Evolutionary conservation across 2,888 invertebrate genomes (phyloP).

Genomic region (Dendrolimus houi): DNA sequence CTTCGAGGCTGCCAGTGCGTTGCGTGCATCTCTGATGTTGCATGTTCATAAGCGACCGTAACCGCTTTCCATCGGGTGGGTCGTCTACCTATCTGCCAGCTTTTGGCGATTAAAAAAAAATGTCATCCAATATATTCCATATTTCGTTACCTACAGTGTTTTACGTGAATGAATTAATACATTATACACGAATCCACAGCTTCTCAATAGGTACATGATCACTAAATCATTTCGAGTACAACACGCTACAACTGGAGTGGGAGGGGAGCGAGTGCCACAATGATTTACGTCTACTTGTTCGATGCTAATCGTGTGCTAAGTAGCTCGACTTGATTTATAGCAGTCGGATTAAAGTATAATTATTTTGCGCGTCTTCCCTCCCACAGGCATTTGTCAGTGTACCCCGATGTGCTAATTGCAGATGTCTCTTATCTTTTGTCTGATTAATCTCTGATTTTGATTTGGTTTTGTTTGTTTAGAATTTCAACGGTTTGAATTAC

Average conservation of each 20-base stretch:
- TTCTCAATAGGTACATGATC: conserved; percentile 17
- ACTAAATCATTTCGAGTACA: conserved; percentile 5
- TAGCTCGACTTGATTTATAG: conserved; percentile 48
- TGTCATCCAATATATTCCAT: no score
- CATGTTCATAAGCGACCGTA: no score
- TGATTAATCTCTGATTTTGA: conserved; percentile 19
- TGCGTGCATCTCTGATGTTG: no score
- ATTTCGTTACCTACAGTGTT: no score
- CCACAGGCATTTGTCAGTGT: conserved; percentile 20
- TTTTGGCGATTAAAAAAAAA: no score
- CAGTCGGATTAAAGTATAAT: conserved; percentile 45
- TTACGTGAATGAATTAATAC: no score
- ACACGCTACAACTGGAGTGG: conserved; percentile 10
- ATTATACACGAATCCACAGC: no score
- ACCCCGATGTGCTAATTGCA: conserved; percentile 20
- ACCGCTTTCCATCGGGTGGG: no score
- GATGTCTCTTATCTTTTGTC: conserved; percentile 12
- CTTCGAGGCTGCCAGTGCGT: no score
- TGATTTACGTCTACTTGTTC: conserved; percentile 63
- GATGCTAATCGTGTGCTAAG: conserved; percentile 68
- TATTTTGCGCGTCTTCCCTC: conserved; percentile 32
- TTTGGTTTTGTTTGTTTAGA: no score
- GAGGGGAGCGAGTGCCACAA: conserved; percentile 23
- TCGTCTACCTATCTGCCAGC: no score
- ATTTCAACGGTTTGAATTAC: no score